These are phyloP conservation scores for Spilosoma lubricipeda DNA, from an alignment of 2,888 invertebrate species.

Conservation along the genomic window DNA sequence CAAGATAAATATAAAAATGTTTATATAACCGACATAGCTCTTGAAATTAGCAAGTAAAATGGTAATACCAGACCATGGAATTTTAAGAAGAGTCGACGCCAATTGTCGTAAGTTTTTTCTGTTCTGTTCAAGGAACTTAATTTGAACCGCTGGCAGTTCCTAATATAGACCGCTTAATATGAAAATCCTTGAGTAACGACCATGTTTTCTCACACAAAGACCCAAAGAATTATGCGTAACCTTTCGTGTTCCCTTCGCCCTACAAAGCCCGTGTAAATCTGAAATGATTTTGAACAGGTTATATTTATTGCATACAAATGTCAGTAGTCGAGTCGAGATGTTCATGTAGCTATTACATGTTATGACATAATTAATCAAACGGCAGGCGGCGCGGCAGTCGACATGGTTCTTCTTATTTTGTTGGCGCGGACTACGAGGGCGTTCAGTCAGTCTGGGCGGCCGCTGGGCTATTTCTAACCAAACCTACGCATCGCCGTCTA, in stretches of 20 bases:
- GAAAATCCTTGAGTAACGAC: background rate
- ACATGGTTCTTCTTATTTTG: slow-evolving; percentile 34
- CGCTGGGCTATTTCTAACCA: slow-evolving; percentile 68
- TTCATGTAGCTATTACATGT: slow-evolving; percentile 39
- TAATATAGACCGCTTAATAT: background rate
- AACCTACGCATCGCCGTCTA: slow-evolving; percentile 73
- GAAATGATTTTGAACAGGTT: background rate
- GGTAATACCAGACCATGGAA: background rate
- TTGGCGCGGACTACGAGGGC: slow-evolving; percentile 39
- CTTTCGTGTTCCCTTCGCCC: background rate
- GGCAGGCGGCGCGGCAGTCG: slow-evolving; percentile 31
- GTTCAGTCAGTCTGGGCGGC: slow-evolving; percentile 58
- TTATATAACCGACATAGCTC: too few relatives aligned
- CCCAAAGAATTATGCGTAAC: background rate
- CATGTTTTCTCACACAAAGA: background rate
- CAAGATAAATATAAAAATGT: background rate
- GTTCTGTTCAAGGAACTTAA: background rate
- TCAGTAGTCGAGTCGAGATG: slow-evolving; percentile 27
- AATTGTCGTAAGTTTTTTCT: background rate
- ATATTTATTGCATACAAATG: slow-evolving; percentile 17
- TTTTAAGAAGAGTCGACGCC: background rate
- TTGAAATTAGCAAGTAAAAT: background rate
- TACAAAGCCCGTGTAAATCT: background rate
- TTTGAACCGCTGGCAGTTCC: background rate
- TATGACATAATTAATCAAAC: slow-evolving; percentile 51